phyloP scores from a whole-genome alignment of 2,113 vertebrate species.

The Meriones unguiculatus region DNA sequence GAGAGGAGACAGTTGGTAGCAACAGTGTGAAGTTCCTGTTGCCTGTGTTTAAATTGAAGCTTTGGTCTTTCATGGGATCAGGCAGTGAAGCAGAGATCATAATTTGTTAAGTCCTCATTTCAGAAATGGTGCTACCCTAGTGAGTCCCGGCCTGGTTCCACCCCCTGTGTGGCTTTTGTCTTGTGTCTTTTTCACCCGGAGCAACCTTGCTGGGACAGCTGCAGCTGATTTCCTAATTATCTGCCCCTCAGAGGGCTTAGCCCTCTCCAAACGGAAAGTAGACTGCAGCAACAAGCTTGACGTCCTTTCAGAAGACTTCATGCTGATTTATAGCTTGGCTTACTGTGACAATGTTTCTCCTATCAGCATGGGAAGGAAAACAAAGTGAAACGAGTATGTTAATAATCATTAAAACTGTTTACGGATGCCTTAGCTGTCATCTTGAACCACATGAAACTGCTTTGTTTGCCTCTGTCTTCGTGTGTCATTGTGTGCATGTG shows the following conservation, averaged over 20 bases:
- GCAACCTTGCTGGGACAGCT: not conserved
- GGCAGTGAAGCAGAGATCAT: not conserved
- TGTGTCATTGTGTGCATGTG: not conserved
- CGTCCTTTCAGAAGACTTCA: not conserved
- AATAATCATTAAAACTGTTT: not conserved
- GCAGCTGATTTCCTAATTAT: slow-evolving; percentile 5
- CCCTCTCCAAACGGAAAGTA: not conserved
- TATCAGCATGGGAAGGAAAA: slow-evolving; percentile 17
- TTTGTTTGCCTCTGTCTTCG: not conserved
- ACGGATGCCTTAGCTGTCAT: not conserved
- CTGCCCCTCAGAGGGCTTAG: not conserved
- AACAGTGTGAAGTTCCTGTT: slow-evolving; percentile 19
- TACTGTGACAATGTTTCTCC: slow-evolving; percentile 19
- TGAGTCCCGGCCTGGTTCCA: not conserved
- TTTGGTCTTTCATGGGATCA: slow-evolving; percentile 53
- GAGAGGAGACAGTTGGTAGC: not conserved
- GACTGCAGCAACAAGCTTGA: not conserved
- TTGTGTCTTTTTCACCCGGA: not conserved
- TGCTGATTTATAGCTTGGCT: not conserved
- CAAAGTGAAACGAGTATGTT: not conserved
- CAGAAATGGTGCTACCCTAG: not conserved
- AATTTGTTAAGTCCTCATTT: slow-evolving; percentile 33
- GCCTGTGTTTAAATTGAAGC: slow-evolving; percentile 22
- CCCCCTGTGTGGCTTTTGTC: not conserved
- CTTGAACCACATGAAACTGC: not conserved